Base-by-base conservation (phyloP, 2,888 invertebrate genomes). In the Orgyia antiqua region DNA sequence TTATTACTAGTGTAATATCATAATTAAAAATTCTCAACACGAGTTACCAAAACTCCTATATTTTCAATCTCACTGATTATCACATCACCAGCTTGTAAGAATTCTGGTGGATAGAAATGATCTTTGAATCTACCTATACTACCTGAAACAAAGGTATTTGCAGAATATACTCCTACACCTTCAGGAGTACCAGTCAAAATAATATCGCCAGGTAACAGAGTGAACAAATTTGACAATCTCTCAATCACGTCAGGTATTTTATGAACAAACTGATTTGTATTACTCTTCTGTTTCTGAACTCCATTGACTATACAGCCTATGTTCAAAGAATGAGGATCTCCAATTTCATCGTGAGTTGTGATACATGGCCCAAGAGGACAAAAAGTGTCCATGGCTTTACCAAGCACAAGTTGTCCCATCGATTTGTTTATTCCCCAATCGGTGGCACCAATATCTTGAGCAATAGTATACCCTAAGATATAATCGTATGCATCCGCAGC, bases 101-200 rank as follows among this genome's bases (percentile, higher is more conserved):
- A 95, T 67, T 93, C 91, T 13, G 93, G 93, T n/a, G 95, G 95
- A 31, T 89, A n/a, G n/a, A n/a, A n/a, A n/a, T n/a, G n/a, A n/a
- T n/a, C n/a, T n/a, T n/a, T n/a, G n/a, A n/a, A n/a, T n/a, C n/a
- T n/a, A n/a, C n/a, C n/a, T n/a, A n/a, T n/a, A n/a, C n/a, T n/a
- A n/a, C n/a, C n/a, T n/a, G n/a, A n/a, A n/a, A n/a, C n/a, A n/a
- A n/a, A n/a, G n/a, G n/a, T n/a, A n/a, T n/a, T n/a, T 31, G 89
- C 88, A 27, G 90, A 86, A 58, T 90, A 90, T 46, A 89, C 89
- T 27, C 93, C 94, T 2, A 89, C 88, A 4, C 91, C 91, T 2
- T 88, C 76, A 0, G 96, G 96, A 1, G 95, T 95, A 8, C 95
- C 96, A 3, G 95, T 95, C 39, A 95, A 68, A 45, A 96, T 93